Percentiles rank a stretch among this genome's conserved stretches.
These are phyloP conservation scores for Xylota sylvarum DNA, from an alignment of 2,888 invertebrate species.

Conservation along the genomic window DNA sequence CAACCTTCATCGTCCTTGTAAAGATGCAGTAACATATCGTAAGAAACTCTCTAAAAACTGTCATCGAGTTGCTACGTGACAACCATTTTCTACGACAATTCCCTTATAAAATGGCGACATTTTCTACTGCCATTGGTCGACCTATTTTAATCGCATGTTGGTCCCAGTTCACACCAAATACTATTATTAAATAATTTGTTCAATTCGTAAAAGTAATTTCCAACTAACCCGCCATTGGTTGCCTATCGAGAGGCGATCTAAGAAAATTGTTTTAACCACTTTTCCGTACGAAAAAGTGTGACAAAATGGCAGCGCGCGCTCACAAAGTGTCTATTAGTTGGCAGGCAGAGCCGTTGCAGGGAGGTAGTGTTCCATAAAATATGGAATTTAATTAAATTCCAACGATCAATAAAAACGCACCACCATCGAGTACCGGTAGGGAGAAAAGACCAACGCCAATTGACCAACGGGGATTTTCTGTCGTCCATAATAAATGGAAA, in stretches of 20 bases:
- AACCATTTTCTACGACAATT: neutral
- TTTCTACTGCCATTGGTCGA: slow-evolving; percentile 5
- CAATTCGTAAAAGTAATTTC: neutral
- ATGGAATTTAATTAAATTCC: slow-evolving; percentile 65
- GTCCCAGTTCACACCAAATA: neutral
- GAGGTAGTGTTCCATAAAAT: slow-evolving; percentile 22
- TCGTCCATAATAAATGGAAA: slow-evolving; percentile 52
- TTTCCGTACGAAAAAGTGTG: slow-evolving; percentile 35
- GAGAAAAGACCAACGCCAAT: slow-evolving; percentile 23
- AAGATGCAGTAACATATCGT: too few relatives aligned
- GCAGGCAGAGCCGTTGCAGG: neutral
- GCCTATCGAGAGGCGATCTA: slow-evolving; percentile 36
- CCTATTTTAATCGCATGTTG: slow-evolving; percentile 6
- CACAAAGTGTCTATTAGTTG: slow-evolving; percentile 32
- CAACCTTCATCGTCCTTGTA: too few relatives aligned
- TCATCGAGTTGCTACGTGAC: too few relatives aligned
- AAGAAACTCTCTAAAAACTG: too few relatives aligned
- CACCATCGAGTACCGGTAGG: slow-evolving; percentile 1
- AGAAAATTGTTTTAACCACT: slow-evolving; percentile 33
- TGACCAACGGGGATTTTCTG: slow-evolving; percentile 62
- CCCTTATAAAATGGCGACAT: slow-evolving; percentile 25
- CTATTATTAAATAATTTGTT: slow-evolving; percentile 51
- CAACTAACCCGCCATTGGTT: slow-evolving; percentile 36
- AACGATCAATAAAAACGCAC: slow-evolving; percentile 62
- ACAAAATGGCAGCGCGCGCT: slow-evolving; percentile 55